Conservation (phyloP, 2,113 vertebrate species). For the Typhlomys cinereus region DNA sequence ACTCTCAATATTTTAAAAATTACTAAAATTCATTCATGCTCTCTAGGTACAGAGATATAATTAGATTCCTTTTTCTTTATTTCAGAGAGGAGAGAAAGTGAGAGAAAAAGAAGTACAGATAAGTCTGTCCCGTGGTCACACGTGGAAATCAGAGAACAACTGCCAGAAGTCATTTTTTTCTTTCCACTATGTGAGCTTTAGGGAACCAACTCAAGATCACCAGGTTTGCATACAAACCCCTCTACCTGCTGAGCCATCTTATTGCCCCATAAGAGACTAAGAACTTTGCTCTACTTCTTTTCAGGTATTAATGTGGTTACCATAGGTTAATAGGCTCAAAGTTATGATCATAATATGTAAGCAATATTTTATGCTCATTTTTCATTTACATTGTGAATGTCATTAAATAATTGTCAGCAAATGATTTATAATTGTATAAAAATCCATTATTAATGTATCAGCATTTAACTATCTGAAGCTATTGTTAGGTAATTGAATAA, state of each 20-base stretch:
- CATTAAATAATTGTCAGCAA: slow-evolving; percentile 18
- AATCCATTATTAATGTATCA: not conserved
- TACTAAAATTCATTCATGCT: not conserved
- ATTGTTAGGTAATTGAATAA: slow-evolving; percentile 26
- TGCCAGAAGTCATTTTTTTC: too few species aligned
- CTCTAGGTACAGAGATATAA: not conserved
- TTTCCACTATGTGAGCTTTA: too few species aligned
- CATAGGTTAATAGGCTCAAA: not conserved
- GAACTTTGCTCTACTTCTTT: not conserved
- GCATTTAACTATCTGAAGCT: not conserved
- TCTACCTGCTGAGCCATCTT: too few species aligned
- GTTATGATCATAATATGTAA: not conserved
- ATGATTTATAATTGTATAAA: slow-evolving; percentile 29
- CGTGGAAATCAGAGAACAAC: too few species aligned
- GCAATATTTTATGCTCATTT: not conserved
- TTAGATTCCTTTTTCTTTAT: too few species aligned
- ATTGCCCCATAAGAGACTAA: not conserved
- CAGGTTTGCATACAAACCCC: too few species aligned
- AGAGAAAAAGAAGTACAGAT: too few species aligned
- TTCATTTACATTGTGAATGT: slow-evolving; percentile 13
- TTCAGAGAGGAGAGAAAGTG: too few species aligned
- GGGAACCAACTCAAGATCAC: too few species aligned
- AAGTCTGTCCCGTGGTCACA: too few species aligned
- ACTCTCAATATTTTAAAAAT: slow-evolving; percentile 29
- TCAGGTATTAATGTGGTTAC: not conserved